A percentile compares a stretch with the other conserved stretches of the same genome.
phyloP scores from a whole-genome alignment of 2,113 vertebrate genomes.

The Macheiramphus alcinus region DNA sequence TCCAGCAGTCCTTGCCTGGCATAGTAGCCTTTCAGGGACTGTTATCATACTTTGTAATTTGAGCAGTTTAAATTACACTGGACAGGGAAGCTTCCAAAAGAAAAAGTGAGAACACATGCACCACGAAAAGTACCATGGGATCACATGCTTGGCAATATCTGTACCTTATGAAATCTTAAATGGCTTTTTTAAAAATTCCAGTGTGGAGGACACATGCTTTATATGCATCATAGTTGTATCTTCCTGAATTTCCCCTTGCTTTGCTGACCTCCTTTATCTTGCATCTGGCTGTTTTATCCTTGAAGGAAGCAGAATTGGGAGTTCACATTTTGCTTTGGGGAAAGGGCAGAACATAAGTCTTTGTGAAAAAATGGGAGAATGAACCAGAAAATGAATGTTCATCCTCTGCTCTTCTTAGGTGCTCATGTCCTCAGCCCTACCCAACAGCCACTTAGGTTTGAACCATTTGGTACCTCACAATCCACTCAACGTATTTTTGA shows the following conservation, averaged over 20 bases:
- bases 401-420: neutral
- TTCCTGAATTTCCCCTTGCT: neutral
- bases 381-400: neutral
- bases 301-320: neutral
- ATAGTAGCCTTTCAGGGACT: neutral
- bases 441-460: neutral
- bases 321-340: neutral
- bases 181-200: neutral
- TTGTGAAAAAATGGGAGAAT: neutral
- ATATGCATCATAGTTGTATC: too few species aligned
- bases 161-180: neutral
- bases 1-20: neutral
- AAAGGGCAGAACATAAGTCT: neutral
- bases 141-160: neutral
- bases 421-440: neutral
- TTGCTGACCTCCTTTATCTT: neutral
- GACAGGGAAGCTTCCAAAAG: neutral
- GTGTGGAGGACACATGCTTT: neutral
- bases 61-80: neutral
- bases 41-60: neutral
- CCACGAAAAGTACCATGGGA: neutral
- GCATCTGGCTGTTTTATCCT: neutral
- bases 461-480: neutral
- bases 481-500: neutral
- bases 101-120: neutral